Evolutionary conservation across 2,888 invertebrate species (phyloP).

Genomic region (Machimus atricapillus): DNA sequence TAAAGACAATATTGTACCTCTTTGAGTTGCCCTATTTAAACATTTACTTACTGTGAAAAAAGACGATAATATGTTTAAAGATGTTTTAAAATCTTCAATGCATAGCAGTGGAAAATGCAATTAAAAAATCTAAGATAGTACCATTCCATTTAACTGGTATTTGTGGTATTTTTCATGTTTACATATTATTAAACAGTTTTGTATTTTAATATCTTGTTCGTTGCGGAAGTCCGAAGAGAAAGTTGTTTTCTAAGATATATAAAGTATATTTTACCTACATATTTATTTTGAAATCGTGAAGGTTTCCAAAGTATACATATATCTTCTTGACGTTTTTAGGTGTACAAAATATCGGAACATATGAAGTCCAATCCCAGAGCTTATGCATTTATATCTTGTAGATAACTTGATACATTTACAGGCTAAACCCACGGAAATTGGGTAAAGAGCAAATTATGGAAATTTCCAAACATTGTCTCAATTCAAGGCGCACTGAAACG

Average conservation of each 20-base stretch:
- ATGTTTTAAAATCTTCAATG: too few species aligned
- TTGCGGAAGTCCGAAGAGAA: not conserved
- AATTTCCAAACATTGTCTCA: not conserved
- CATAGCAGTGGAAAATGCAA: too few species aligned
- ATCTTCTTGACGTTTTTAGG: not conserved
- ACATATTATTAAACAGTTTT: not conserved
- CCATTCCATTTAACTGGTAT: too few species aligned
- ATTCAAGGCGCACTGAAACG: not conserved
- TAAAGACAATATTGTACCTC: too few species aligned
- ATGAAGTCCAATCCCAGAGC: not conserved
- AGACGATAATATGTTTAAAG: too few species aligned
- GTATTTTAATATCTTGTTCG: not conserved
- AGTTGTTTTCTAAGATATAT: not conserved
- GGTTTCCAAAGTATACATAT: not conserved
- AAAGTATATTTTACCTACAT: not conserved
- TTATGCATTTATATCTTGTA: not conserved
- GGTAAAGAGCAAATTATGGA: not conserved
- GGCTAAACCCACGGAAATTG: not conserved
- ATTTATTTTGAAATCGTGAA: not conserved
- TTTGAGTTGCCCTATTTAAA: too few species aligned
- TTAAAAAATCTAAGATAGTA: too few species aligned
- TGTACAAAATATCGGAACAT: not conserved
- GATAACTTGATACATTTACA: not conserved
- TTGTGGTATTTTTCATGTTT: not conserved
- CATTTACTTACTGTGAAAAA: too few species aligned